These are phyloP conservation scores for Panopea generosa DNA, from an alignment of 2,888 invertebrate species.

Conservation along the genomic window DNA sequence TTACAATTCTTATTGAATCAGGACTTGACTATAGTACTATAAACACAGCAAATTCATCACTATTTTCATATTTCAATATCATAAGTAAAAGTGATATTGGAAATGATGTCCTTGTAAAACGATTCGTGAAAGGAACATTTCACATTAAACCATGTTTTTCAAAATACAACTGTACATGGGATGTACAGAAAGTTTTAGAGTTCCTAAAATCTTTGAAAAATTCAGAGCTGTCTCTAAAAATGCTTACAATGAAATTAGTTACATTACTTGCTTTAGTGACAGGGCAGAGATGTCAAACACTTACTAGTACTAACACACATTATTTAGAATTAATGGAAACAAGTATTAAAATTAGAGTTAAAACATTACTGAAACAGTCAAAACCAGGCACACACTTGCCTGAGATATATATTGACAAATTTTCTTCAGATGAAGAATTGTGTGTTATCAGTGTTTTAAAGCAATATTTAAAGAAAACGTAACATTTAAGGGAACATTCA, in stretches of 20 bases:
- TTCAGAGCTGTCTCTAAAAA: neutral
- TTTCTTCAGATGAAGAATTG: neutral
- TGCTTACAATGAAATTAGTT: neutral
- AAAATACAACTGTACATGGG: neutral
- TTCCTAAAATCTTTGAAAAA: conserved; percentile 2
- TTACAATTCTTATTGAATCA: no score
- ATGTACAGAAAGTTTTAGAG: conserved; percentile 4
- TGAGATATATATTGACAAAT: conserved; percentile 1
- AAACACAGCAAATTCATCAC: no score
- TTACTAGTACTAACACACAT: no score
- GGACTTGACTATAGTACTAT: no score
- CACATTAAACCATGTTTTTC: conserved; percentile 6
- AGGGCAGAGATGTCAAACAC: conserved; percentile 5
- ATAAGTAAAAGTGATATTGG: no score
- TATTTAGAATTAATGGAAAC: neutral
- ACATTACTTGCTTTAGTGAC: neutral
- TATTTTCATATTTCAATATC: no score
- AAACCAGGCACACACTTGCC: neutral
- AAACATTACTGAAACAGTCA: neutral
- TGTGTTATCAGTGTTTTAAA: neutral
- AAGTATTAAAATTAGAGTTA: neutral
- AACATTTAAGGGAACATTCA: no score
- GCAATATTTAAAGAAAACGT: neutral
- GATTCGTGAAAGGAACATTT: conserved; percentile 20
- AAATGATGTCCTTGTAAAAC: no score